Conservation (phyloP, 2,113 vertebrate genomes). For the Sylvilagus bachmani region DNA sequence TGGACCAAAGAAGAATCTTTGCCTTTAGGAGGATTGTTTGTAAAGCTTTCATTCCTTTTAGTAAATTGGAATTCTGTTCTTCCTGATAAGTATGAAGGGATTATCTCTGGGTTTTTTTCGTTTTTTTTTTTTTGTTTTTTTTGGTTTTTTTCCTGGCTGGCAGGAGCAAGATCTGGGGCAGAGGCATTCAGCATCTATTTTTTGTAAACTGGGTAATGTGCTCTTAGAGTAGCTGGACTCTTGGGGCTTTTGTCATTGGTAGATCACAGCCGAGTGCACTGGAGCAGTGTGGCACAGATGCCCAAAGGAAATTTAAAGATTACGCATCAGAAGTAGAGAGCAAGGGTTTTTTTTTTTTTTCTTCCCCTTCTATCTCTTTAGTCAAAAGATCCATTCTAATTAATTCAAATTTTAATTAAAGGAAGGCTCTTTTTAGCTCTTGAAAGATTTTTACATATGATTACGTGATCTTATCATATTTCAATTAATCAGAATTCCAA, state of each 20-base stretch:
- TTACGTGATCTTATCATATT: neutral
- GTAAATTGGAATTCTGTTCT: neutral
- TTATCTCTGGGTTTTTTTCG: neutral
- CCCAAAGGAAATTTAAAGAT: conserved; percentile 23
- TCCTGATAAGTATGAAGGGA: neutral
- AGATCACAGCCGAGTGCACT: neutral
- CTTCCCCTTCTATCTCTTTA: neutral
- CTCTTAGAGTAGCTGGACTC: neutral
- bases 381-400: neutral
- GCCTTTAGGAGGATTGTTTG: neutral
- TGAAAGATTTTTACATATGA: neutral
- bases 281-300: neutral
- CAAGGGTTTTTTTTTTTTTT: neutral
- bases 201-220: neutral
- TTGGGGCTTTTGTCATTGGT: neutral
- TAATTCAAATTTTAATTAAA: conserved; percentile 14
- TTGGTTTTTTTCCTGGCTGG: neutral
- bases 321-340: neutral
- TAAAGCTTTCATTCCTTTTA: conserved; percentile 10
- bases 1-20: neutral
- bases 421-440: neutral
- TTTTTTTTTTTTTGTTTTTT: no score
- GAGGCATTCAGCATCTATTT: neutral
- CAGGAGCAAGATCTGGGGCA: neutral
- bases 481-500: neutral